These are phyloP conservation scores for Oegoconia quadripuncta DNA, from an alignment of 2,888 invertebrate genomes.

Conservation along the genomic window DNA sequence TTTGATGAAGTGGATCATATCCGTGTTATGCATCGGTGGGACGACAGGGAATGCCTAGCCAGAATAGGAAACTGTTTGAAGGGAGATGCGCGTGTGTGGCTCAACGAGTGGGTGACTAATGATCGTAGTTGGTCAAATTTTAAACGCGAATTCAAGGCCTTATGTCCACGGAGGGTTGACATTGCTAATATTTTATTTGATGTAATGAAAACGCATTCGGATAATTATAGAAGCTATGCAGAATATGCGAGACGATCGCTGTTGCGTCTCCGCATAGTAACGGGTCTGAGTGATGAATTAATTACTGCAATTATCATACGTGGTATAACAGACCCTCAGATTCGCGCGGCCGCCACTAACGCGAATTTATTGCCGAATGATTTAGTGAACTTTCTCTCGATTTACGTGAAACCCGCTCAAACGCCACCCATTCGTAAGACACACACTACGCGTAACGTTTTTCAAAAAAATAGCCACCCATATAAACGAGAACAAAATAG, in stretches of 20 bases:
- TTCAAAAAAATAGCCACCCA: background rate
- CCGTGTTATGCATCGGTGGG: conserved; percentile 4
- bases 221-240: conserved; percentile 23
- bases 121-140: conserved; percentile 26
- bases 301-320: conserved; percentile 19
- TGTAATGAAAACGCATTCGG: conserved; percentile 21
- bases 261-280: conserved; percentile 23
- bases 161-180: conserved; percentile 23
- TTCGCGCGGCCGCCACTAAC: conserved; percentile 25
- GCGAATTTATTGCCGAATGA: conserved; percentile 17
- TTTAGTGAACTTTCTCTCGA: conserved; percentile 24
- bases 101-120: conserved; percentile 15
- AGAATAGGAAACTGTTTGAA: conserved; percentile 11
- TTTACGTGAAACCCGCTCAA: conserved; percentile 20
- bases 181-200: conserved; percentile 21
- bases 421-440: background rate
- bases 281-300: conserved; percentile 26
- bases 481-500: background rate
- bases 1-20: background rate
- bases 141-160: conserved; percentile 22
- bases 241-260: conserved; percentile 29
- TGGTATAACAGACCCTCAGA: no score
- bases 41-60: conserved; percentile 13
- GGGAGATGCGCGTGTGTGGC: conserved; percentile 11
- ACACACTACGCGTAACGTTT: background rate